Conservation (phyloP, 2,888 invertebrate species). For the Macaria notata region DNA sequence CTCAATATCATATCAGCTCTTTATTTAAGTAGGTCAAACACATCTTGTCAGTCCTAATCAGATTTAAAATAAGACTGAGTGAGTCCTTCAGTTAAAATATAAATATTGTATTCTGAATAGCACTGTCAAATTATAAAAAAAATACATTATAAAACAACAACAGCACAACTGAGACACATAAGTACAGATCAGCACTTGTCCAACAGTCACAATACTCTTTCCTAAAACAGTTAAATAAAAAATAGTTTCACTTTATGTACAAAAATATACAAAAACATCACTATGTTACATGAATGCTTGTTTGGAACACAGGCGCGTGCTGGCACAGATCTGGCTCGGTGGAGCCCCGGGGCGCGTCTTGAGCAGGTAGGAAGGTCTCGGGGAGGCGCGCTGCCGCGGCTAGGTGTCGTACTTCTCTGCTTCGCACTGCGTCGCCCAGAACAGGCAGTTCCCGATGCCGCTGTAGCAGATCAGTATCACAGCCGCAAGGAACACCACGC, state of each 20-base stretch:
- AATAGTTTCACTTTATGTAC: conserved; percentile 58
- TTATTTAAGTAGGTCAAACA: too few species aligned
- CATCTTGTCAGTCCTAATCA: too few species aligned
- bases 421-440: conserved; percentile 93
- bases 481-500: conserved; percentile 95
- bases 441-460: conserved; percentile 96
- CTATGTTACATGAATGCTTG: neutral
- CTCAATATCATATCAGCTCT: too few species aligned
- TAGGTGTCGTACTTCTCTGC: conserved; percentile 82
- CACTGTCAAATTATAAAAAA: too few species aligned
- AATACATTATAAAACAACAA: conserved; percentile 44
- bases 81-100: too few species aligned
- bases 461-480: conserved; percentile 97
- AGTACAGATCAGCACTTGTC: conserved; percentile 60
- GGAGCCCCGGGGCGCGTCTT: conserved; percentile 59
- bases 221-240: conserved; percentile 32
- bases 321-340: conserved; percentile 38
- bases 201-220: conserved; percentile 37
- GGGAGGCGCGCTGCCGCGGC: conserved; percentile 41
- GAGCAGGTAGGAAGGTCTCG: conserved; percentile 58
- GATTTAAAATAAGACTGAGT: too few species aligned
- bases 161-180: conserved; percentile 55
- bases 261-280: conserved; percentile 57
- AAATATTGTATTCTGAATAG: too few species aligned
- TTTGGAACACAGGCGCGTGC: too few species aligned